Evolutionary conservation across 2,888 invertebrate species (phyloP), one percentile per base, ranked within the genome.

Genomic region (Platycheirus rosarum): DNA sequence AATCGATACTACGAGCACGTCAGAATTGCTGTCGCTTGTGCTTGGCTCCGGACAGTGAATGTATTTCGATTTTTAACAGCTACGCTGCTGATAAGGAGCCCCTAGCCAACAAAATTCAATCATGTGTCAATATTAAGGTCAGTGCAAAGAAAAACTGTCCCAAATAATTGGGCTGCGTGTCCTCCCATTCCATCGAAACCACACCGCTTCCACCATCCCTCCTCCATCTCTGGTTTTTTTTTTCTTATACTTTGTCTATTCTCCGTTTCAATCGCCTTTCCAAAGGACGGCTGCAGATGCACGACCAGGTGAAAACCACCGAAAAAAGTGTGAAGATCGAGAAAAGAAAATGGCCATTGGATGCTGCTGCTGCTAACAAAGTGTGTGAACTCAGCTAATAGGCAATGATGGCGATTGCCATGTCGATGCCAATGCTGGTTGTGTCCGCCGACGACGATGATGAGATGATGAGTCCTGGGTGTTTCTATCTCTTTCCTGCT

Each of bases 31-130:
- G 91, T 87, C 91, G 91, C 75, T 86, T 91, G 51, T 91, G 91
- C 86, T 86, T 91, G 84, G 91, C 91, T 84, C 91, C 91, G 66
- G 89, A 90, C 85, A 88, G 87, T 78, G 91, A 91, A 86, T 91
- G 91, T 88, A 91, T 91, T 86, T 89, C 91, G 70, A 90, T 91
- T 86, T 88, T 91, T 85, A 90, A 90, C 80, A 90, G 89, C 86
- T 89, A 89, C 86, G 91, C 91, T 62, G 91, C 91, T 86, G 91
- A 91, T 87, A 90, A 90, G 86, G 91, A 91, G 85, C 89, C 91
- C 76, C 86, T 91, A 86, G 87, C 88, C 73, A 87, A 87, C 73
- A 91, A 91, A 89, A 91, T 91, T 85, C 86, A 88, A 69, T 88
- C 89, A 84, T 91, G 91, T 87, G 90, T 91, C 85, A 88, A 88